phyloP scores from a whole-genome alignment of 2,797 vertebrate species.

The Peromyscus eremicus region DNA sequence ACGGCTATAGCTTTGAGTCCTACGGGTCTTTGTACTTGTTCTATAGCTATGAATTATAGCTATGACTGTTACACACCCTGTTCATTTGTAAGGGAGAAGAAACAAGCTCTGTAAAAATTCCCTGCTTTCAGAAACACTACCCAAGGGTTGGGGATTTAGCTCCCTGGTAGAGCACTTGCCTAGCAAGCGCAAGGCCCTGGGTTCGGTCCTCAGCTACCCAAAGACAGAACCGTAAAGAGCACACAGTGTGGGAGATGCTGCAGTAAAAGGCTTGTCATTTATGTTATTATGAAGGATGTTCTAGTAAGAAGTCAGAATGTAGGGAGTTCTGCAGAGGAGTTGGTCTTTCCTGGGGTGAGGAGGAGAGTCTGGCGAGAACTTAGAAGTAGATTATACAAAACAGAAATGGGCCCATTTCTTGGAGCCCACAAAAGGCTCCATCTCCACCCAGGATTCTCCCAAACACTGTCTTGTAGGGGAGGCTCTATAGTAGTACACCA shows the following conservation, averaged over 20 bases:
- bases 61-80: background rate
- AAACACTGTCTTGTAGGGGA: background rate
- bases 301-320: background rate
- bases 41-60: background rate
- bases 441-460: background rate
- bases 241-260: background rate
- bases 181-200: no score
- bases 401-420: slow-evolving; percentile 3
- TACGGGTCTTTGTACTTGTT: slow-evolving; percentile 27
- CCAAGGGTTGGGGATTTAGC: background rate
- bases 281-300: background rate
- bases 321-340: background rate
- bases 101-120: background rate
- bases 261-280: slow-evolving; percentile 16
- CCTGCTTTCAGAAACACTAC: slow-evolving; percentile 40
- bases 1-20: background rate
- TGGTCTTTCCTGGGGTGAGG: background rate
- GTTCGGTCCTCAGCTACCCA: no score
- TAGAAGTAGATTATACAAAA: slow-evolving; percentile 17
- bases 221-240: background rate
- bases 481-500: background rate
- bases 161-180: no score
- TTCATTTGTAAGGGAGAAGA: slow-evolving; percentile 1
- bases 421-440: background rate
- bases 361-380: background rate